Conservation (phyloP, 1,140 invertebrate genomes). For the Monomorium pharaonis region DNA sequence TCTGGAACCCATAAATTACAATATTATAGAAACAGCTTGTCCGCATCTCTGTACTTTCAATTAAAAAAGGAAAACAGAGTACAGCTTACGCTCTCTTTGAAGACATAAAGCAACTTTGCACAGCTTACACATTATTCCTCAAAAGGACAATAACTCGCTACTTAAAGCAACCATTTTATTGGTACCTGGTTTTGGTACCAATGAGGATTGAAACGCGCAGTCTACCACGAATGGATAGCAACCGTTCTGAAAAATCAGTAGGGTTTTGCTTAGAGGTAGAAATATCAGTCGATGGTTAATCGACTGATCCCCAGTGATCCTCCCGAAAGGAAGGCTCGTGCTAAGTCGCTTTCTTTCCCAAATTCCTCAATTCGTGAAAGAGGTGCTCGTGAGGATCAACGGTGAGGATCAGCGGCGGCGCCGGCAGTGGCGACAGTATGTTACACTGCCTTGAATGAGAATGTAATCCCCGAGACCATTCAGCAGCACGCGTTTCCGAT, state of each 20-base stretch:
- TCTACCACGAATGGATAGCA: background rate
- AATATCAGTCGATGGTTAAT: conserved; percentile 37
- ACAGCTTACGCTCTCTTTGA: background rate
- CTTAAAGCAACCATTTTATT: background rate
- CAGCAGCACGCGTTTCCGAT: conserved; percentile 73
- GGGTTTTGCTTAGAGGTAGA: background rate
- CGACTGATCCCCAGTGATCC: conserved; percentile 30
- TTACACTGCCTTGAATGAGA: conserved; percentile 40
- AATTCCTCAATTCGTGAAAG: conserved; percentile 35
- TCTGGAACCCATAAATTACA: background rate
- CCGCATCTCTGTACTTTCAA: background rate
- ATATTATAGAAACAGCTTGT: background rate
- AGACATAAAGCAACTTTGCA: background rate
- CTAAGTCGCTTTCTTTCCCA: conserved; percentile 10
- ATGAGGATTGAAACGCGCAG: background rate
- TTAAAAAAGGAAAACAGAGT: no score
- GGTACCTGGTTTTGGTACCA: background rate
- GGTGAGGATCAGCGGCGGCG: background rate
- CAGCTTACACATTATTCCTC: background rate
- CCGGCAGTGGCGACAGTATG: background rate
- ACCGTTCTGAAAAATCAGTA: background rate
- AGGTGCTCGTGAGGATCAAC: conserved; percentile 1
- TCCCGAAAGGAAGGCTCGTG: background rate
- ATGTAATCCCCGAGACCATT: conserved; percentile 72
- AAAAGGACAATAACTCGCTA: background rate